A percentile compares a stretch with the other conserved stretches of the same genome.
Evolutionary conservation across 2,888 invertebrate species (phyloP).

Genomic region (Allacma fusca): DNA sequence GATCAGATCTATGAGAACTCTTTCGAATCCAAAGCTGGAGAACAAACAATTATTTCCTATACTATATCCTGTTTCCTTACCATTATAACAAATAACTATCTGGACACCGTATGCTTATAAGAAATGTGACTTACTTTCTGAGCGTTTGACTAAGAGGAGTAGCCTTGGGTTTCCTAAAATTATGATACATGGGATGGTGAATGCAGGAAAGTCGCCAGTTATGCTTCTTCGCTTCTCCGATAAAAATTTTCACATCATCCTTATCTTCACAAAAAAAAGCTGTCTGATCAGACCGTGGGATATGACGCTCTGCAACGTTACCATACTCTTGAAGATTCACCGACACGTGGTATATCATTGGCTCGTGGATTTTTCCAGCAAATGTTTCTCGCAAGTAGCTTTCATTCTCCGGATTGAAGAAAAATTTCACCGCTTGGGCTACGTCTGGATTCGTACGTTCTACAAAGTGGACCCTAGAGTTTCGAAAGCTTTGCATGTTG

Average conservation of each 20-base stretch:
- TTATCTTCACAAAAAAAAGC: conserved; percentile 86
- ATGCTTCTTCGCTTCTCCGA: conserved; percentile 70
- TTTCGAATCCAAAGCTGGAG: too few species aligned
- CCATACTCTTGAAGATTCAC: conserved; percentile 58
- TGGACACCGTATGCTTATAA: too few species aligned
- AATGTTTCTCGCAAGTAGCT: conserved; percentile 45
- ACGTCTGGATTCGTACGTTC: conserved; percentile 69
- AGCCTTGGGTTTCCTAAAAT: conserved; percentile 40
- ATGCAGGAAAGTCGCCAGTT: conserved; percentile 73
- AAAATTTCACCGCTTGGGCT: conserved; percentile 77
- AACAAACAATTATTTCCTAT: conserved; percentile 46
- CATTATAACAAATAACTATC: too few species aligned
- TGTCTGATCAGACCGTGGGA: conserved; percentile 70
- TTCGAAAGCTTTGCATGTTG: conserved; percentile 50
- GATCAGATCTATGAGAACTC: conserved; percentile 51
- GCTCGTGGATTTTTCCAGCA: conserved; percentile 76
- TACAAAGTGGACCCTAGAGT: conserved; percentile 68
- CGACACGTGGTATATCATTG: conserved; percentile 73
- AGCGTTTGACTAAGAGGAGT: not conserved
- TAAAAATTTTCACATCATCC: conserved; percentile 79
- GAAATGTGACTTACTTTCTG: too few species aligned
- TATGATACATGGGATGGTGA: conserved; percentile 61
- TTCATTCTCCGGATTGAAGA: conserved; percentile 63
- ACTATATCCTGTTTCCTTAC: too few species aligned
- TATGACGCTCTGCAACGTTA: conserved; percentile 51